Conservation (phyloP, 2,113 vertebrate genomes). For the Lethenteron reissneri region DNA sequence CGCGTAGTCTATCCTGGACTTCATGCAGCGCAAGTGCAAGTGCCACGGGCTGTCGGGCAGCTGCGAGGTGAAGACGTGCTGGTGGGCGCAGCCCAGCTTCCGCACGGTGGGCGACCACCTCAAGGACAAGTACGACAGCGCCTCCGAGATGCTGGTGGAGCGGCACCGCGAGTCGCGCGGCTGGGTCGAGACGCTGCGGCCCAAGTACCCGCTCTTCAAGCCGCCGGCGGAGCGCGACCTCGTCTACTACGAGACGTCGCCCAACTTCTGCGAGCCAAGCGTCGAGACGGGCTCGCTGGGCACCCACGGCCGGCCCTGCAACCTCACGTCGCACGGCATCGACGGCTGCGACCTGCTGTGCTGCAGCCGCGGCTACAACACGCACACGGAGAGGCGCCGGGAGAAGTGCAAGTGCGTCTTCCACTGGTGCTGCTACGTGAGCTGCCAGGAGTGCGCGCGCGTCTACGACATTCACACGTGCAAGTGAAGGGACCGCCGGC, state of each 20-base stretch:
- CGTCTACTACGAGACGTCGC: slow-evolving; percentile 43
- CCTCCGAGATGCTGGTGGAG: slow-evolving; percentile 45
- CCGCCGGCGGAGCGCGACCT: slow-evolving; percentile 37
- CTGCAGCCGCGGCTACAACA: slow-evolving; percentile 41
- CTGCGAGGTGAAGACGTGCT: slow-evolving; percentile 49
- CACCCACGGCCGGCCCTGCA: slow-evolving; percentile 37
- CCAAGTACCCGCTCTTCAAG: slow-evolving; percentile 44
- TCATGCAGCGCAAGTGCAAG: slow-evolving; percentile 47
- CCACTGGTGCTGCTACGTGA: slow-evolving; percentile 50
- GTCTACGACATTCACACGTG: slow-evolving; percentile 45
- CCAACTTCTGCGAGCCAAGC: slow-evolving; percentile 45
- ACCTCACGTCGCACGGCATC: slow-evolving; percentile 39
- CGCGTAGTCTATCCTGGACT: slow-evolving; percentile 28
- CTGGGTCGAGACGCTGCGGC: slow-evolving; percentile 43
- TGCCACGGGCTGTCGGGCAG: slow-evolving; percentile 44
- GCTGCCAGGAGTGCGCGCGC: slow-evolving; percentile 43
- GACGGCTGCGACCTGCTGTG: slow-evolving; percentile 43
- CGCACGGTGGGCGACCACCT: slow-evolving; percentile 39
- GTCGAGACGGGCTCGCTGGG: slow-evolving; percentile 40
- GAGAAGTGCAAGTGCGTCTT: slow-evolving; percentile 48
- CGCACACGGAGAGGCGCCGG: slow-evolving; percentile 31
- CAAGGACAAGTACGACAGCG: slow-evolving; percentile 49
- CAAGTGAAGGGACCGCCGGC: slow-evolving; percentile 18
- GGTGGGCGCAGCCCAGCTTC: slow-evolving; percentile 49
- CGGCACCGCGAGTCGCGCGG: slow-evolving; percentile 42